phyloP scores from a whole-genome alignment of 2,797 vertebrate species.

The Rousettus madagascariensis region DNA sequence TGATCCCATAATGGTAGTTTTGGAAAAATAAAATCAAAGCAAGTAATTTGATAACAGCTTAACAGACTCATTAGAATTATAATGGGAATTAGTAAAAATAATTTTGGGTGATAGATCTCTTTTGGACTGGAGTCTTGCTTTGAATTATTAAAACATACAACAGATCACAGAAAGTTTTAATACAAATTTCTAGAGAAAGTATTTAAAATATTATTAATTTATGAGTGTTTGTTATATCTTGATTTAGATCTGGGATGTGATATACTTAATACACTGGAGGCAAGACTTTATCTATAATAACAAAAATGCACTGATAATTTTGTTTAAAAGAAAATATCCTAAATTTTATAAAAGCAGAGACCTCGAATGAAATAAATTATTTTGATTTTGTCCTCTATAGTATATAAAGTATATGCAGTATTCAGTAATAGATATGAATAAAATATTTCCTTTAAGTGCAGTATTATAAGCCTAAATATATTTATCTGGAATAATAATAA shows the following conservation, averaged over 20 bases:
- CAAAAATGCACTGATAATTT: neutral
- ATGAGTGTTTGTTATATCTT: neutral
- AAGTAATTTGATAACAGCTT: neutral
- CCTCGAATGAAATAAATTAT: neutral
- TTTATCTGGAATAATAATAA: neutral
- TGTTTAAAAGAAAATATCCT: neutral
- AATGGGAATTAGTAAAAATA: neutral
- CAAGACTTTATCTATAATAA: neutral
- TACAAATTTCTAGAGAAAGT: neutral
- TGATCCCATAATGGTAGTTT: neutral
- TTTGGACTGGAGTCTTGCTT: neutral
- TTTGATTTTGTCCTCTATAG: neutral
- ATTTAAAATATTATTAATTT: neutral
- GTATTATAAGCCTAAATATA: neutral
- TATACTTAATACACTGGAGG: neutral
- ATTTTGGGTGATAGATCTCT: neutral
- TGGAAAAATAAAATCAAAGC: neutral
- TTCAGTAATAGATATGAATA: neutral
- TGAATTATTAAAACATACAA: neutral
- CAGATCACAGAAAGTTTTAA: neutral
- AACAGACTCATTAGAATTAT: neutral
- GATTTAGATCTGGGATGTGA: neutral
- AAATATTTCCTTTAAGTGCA: neutral
- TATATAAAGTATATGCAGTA: neutral
- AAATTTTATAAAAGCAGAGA: neutral